phyloP scores from a whole-genome alignment of 2,888 invertebrate species.

The Proisotoma minuta region DNA sequence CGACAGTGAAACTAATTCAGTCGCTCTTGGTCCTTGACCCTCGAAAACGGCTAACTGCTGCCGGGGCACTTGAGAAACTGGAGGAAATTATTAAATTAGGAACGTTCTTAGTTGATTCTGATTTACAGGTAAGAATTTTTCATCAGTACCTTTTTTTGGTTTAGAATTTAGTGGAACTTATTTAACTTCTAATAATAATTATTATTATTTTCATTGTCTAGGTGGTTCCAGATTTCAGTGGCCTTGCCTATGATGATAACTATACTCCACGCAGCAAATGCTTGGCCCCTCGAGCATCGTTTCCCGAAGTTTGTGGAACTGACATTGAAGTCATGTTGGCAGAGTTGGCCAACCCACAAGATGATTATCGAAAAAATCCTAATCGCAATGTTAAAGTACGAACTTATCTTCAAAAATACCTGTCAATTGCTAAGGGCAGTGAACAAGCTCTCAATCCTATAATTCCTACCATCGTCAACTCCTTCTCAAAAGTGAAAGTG shows the following conservation, averaged over 20 bases:
- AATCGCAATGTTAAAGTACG: conserved; percentile 1
- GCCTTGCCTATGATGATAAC: neutral
- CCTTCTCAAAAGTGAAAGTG: neutral
- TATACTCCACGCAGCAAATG: neutral
- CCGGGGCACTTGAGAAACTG: conserved; percentile 62
- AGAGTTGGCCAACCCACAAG: neutral
- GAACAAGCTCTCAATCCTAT: conserved; percentile 9
- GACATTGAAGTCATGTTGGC: conserved; percentile 9
- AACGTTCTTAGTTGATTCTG: conserved; percentile 41
- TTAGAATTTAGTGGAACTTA: neutral
- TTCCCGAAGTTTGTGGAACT: neutral
- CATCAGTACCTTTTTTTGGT: conserved; percentile 3
- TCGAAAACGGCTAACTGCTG: conserved; percentile 62
- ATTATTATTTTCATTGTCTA: conserved; percentile 1
- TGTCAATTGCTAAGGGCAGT: conserved; percentile 2
- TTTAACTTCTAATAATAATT: neutral
- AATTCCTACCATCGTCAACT: conserved; percentile 10
- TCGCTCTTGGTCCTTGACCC: conserved; percentile 65
- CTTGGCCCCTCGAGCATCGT: neutral
- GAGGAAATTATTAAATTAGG: conserved; percentile 55
- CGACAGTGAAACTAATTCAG: conserved; percentile 63
- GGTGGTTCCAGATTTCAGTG: conserved; percentile 27
- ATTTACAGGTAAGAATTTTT: conserved; percentile 47
- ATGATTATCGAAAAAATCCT: too few species aligned
- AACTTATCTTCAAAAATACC: neutral